Evolutionary conservation across 2,113 vertebrate species (phyloP), one percentile per base, ranked within the genome.

Genomic region (Scatophagus argus): DNA sequence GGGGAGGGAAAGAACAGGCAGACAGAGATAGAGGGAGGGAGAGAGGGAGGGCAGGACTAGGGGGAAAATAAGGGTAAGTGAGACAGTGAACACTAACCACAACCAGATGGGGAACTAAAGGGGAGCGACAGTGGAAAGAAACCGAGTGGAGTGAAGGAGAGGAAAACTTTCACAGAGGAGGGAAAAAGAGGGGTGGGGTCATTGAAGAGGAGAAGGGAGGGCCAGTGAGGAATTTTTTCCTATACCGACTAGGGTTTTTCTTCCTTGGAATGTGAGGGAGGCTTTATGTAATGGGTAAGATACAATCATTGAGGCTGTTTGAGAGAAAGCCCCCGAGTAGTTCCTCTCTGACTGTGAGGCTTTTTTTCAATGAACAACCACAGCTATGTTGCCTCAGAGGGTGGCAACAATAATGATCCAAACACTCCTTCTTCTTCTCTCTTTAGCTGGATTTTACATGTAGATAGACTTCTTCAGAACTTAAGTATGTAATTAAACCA

Each of bases 221-320:
- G 66, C 32, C 29, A 44, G 76, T 92, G 91, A 93, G 81, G 85
- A 88, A 88, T 91, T 91, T 83, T 93, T 93, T 93, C 89, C 91
- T 58, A 78, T n/a, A 70, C 41, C 56, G 44, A 89, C 60, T 12
- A 43, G 46, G 29, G 49, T 74, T 74, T 88, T 77, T 76, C 75
- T 76, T 52, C 69, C 27, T 34, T 63, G 65, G 77, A 84, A 79
- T 83, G 81, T 89, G 86, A 75, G 41, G 79, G 74, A 86, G 82
- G 78, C 81, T 88, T 91, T 91, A 86, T 87, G 79, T 75, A 89
- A 89, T 70, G 65, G 59, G 36, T 49, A 74, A 78, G 85, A 84
- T 75, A 77, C 47, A 77, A 75, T 84, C 76, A 86, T 46, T 54
- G 65, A 71, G 62, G 62, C 54, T 39, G 79, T 62, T 77, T 12